Conservation (phyloP, 2,113 vertebrate species). For the Forbesichthys papilliferus region DNA sequence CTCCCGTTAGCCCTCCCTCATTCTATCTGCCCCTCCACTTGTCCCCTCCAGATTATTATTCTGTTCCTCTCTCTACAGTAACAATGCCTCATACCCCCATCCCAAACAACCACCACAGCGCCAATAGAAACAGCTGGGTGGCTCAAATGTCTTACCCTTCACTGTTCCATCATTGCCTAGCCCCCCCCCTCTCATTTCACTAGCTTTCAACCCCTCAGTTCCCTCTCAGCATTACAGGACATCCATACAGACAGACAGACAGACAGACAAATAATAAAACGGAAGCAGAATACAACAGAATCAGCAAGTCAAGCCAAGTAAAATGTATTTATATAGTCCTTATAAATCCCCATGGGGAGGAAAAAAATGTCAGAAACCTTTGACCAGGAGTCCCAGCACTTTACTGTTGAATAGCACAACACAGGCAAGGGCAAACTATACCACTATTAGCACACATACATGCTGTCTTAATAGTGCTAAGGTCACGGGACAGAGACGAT, state of each 20-base stretch:
- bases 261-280: background rate
- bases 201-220: conserved; percentile 4
- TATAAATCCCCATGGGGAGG: background rate
- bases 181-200: conserved; percentile 2
- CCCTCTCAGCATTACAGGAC: background rate
- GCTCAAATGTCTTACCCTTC: conserved; percentile 59
- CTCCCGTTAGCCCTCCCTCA: conserved; percentile 14
- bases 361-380: no score
- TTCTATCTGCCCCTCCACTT: conserved; percentile 34
- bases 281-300: background rate
- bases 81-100: background rate
- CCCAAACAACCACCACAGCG: conserved; percentile 31
- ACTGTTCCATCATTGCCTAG: background rate
- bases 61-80: background rate
- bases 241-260: conserved; percentile 1
- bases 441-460: no score
- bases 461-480: background rate
- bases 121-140: conserved; percentile 72
- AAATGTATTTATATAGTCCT: background rate
- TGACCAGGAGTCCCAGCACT: background rate
- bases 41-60: conserved; percentile 4
- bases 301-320: background rate
- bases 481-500: conserved; percentile 1
- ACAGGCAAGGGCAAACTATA: background rate
- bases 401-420: background rate